Conservation (phyloP, 2,888 invertebrate genomes). For the Eupithecia tripunctaria region DNA sequence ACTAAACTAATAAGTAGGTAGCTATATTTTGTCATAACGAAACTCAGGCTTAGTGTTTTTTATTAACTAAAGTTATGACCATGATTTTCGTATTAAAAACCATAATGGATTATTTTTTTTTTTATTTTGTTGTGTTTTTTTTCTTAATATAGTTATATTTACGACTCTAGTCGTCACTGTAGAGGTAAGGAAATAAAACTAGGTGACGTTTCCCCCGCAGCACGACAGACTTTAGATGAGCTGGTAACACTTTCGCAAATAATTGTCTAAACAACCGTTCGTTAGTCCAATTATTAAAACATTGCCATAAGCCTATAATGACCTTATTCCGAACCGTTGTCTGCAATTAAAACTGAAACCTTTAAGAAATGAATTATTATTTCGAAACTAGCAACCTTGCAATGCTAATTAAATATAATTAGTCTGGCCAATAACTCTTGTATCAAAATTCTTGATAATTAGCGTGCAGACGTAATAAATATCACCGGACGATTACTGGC, state of each 20-base stretch:
- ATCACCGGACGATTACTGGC: constrained; percentile 78
- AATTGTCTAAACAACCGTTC: constrained; percentile 7
- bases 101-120: no score
- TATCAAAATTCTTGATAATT: constrained; percentile 83
- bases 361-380: constrained; percentile 44
- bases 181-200: neutral
- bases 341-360: constrained; percentile 27
- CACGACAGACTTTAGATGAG: neutral
- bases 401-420: constrained; percentile 63
- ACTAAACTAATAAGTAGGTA: neutral
- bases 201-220: constrained; percentile 1
- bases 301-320: neutral
- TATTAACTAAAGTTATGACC: neutral
- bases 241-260: constrained; percentile 1
- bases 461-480: constrained; percentile 77
- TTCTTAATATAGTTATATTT: neutral
- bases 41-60: neutral
- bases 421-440: constrained; percentile 75
- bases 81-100: no score
- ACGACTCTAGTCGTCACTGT: neutral
- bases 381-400: constrained; percentile 42
- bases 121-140: neutral
- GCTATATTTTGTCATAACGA: neutral
- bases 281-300: constrained; percentile 5
- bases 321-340: constrained; percentile 13